phyloP scores from a whole-genome alignment of 2,888 invertebrate genomes.

The Dilophus febrilis region DNA sequence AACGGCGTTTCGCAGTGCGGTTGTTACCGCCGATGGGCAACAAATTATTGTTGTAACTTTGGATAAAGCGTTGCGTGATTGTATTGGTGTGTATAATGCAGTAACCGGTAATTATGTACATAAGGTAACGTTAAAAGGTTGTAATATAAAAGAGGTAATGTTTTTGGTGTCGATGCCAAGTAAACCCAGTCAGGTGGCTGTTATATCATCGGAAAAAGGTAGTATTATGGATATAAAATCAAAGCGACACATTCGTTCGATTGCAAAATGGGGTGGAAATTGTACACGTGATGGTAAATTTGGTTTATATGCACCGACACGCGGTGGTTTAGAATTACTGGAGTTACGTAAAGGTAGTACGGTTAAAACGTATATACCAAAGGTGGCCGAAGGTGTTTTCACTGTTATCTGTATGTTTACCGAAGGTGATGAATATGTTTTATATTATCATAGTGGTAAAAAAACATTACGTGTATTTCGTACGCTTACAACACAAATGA shows the following conservation, averaged over 20 bases:
- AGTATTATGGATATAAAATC: conserved; percentile 78
- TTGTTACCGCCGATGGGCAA: conserved; percentile 65
- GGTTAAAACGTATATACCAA: conserved; percentile 77
- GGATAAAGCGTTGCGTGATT: conserved; percentile 67
- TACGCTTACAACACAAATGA: conserved; percentile 74
- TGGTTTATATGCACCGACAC: conserved; percentile 78
- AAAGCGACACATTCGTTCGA: conserved; percentile 70
- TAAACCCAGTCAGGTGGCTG: conserved; percentile 68
- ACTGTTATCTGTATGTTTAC: conserved; percentile 91
- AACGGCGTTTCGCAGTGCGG: conserved; percentile 53
- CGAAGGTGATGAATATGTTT: conserved; percentile 82
- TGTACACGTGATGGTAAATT: conserved; percentile 75
- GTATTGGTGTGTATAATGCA: conserved; percentile 66
- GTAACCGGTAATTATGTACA: conserved; percentile 49
- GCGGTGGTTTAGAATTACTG: conserved; percentile 84
- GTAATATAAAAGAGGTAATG: conserved; percentile 50
- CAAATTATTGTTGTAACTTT: conserved; percentile 63
- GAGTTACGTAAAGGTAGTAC: conserved; percentile 82
- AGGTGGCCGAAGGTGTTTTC: conserved; percentile 93
- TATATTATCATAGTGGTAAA: conserved; percentile 92
- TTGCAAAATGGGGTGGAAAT: conserved; percentile 84
- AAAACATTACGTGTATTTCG: conserved; percentile 87
- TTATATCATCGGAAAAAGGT: conserved; percentile 80
- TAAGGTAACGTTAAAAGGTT: conserved; percentile 32
- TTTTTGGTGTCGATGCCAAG: conserved; percentile 66